Conservation (phyloP, 2,113 vertebrate species). For the Oncorhynchus masou region DNA sequence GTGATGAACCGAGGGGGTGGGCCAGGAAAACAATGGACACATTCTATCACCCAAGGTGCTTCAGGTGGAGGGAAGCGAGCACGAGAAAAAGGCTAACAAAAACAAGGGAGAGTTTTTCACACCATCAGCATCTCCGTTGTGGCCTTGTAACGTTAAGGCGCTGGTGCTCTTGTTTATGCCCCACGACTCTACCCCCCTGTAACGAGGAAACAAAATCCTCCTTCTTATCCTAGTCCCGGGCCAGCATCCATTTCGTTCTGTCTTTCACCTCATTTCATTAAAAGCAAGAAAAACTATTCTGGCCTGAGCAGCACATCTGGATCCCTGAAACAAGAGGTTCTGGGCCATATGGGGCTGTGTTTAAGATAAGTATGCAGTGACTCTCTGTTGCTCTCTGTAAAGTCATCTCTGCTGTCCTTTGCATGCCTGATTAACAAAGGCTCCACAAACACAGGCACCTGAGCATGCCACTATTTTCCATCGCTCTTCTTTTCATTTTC, state of each 20-base stretch:
- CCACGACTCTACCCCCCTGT: too few relatives aligned
- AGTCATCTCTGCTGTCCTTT: conserved; percentile 4
- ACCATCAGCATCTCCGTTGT: too few relatives aligned
- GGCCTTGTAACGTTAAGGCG: too few relatives aligned
- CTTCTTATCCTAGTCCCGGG: not conserved
- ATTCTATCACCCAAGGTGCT: not conserved
- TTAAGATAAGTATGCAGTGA: conserved; percentile 30
- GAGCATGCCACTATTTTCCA: not conserved
- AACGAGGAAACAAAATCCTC: too few relatives aligned
- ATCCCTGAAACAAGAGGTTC: too few relatives aligned
- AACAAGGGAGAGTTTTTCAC: too few relatives aligned
- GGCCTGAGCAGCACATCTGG: not conserved
- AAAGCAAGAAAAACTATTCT: conserved; percentile 28
- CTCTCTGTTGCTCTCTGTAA: conserved; percentile 19
- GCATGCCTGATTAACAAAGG: conserved; percentile 10
- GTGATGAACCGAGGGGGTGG: too few relatives aligned
- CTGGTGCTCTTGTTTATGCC: too few relatives aligned
- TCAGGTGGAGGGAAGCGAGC: too few relatives aligned
- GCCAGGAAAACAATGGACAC: not conserved
- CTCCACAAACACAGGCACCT: conserved; percentile 4
- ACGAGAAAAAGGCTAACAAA: too few relatives aligned
- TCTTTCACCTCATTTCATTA: conserved; percentile 20
- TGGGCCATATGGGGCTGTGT: conserved; percentile 11
- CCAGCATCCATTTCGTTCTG: not conserved
- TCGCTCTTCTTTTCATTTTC: not conserved